Conservation (phyloP, 2,888 invertebrate species). For the Mesorhabditis spiculigera region DNA sequence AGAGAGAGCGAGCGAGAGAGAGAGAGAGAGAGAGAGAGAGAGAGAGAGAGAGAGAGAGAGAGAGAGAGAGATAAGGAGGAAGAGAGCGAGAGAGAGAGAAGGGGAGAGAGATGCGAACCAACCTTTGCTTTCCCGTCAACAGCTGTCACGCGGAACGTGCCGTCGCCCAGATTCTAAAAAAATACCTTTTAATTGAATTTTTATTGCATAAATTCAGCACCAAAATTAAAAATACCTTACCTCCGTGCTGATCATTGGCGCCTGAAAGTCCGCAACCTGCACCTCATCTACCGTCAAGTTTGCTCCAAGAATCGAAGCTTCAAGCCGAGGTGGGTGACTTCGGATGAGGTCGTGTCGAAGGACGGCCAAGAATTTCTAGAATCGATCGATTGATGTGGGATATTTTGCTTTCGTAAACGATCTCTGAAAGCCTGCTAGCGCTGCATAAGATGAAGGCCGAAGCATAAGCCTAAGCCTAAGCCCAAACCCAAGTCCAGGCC, state of each 20-base stretch:
- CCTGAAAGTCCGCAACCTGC: not conserved
- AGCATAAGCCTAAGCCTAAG: too few species aligned
- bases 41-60: too few species aligned
- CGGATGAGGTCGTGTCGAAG: not conserved
- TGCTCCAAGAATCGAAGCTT: not conserved
- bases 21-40: not conserved
- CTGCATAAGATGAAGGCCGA: too few species aligned
- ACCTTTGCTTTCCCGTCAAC: not conserved
- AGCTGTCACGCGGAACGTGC: not conserved
- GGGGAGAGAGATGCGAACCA: not conserved
- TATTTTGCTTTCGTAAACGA: too few species aligned
- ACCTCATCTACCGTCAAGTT: not conserved
- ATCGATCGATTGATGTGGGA: too few species aligned
- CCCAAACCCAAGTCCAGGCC: too few species aligned
- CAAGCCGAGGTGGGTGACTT: not conserved
- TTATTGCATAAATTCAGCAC: not conserved
- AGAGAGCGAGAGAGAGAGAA: too few species aligned
- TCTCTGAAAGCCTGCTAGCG: too few species aligned
- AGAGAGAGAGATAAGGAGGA: too few species aligned
- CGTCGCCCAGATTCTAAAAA: slow-evolving; percentile 2
- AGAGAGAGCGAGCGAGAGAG: too few species aligned
- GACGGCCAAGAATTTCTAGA: slow-evolving; percentile 6
- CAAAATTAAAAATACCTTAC: not conserved
- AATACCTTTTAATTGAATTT: not conserved
- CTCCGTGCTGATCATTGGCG: not conserved